These are phyloP conservation scores for Sphinx pinastri DNA, from an alignment of 2,888 invertebrate genomes.

Conservation along the genomic window DNA sequence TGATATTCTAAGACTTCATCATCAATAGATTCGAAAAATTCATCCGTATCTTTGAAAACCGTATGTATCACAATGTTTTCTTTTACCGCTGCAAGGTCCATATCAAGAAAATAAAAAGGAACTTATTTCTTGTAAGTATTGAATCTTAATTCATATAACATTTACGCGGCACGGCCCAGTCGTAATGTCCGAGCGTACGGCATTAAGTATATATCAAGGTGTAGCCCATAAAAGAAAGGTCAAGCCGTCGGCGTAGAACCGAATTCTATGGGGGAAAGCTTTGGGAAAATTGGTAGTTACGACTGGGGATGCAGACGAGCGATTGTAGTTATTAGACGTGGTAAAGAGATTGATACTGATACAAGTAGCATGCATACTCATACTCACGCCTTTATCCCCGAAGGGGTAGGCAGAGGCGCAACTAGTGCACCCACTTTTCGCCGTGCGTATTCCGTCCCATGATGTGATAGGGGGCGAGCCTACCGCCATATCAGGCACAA, in stretches of 20 bases:
- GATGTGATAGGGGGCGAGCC: too few species aligned
- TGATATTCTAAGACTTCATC: too few species aligned
- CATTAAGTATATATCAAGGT: constrained; percentile 53
- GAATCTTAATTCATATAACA: background rate
- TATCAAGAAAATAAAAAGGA: background rate
- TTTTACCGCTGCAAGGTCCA: too few species aligned
- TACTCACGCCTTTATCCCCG: too few species aligned
- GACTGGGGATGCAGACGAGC: constrained; percentile 38
- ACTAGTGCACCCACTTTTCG: too few species aligned
- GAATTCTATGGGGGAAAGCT: constrained; percentile 47
- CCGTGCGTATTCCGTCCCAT: too few species aligned
- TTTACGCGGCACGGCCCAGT: constrained; percentile 21
- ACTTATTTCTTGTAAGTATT: background rate
- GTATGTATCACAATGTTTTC: too few species aligned
- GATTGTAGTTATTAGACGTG: constrained; percentile 19
- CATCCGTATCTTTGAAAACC: too few species aligned
- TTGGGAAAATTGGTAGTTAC: constrained; percentile 42
- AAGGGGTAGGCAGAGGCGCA: too few species aligned
- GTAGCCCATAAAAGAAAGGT: constrained; percentile 59
- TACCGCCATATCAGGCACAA: too few species aligned
- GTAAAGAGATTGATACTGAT: background rate
- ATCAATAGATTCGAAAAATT: too few species aligned
- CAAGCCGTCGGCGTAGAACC: constrained; percentile 49
- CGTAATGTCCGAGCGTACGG: constrained; percentile 52
- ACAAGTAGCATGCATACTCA: too few species aligned